These are phyloP conservation scores for Clavelina lepadiformis DNA, from an alignment of 23 tunicate genomes.

Conservation along the genomic window DNA sequence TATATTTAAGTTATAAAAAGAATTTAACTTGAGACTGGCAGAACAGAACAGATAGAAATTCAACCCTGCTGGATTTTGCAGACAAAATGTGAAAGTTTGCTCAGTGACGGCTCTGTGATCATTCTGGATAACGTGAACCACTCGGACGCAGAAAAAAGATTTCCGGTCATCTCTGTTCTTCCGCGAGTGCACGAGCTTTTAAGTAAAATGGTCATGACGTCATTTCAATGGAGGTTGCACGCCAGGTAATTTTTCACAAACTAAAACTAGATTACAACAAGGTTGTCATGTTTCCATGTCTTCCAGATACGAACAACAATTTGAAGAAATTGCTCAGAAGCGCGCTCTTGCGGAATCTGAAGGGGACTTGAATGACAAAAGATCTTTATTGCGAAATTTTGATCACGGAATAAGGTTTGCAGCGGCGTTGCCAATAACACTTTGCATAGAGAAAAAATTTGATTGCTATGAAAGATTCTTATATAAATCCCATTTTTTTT, in stretches of 20 bases:
- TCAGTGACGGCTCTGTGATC: constrained; percentile 59
- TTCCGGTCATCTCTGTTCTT: constrained; percentile 74
- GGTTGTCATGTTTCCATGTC: background rate
- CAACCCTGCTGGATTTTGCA: too few relatives aligned
- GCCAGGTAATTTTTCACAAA: constrained; percentile 73
- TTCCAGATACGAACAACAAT: constrained; percentile 57
- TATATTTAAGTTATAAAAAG: background rate
- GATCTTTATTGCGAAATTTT: constrained; percentile 22
- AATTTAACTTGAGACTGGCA: too few relatives aligned
- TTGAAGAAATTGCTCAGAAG: constrained; percentile 36
- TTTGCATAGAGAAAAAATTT: background rate
- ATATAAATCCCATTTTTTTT: background rate
- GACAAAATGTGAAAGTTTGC: constrained; percentile 48
- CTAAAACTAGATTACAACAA: background rate
- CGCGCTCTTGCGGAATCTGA: constrained; percentile 40
- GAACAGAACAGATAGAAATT: too few relatives aligned
- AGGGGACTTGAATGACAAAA: constrained; percentile 49
- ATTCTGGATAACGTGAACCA: constrained; percentile 68
- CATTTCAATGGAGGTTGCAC: constrained; percentile 81
- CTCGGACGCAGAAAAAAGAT: constrained; percentile 62
- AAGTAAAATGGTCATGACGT: constrained; percentile 43
- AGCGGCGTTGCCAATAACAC: background rate
- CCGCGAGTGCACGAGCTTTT: constrained; percentile 66
- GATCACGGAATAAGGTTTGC: constrained; percentile 64
- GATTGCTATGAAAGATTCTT: background rate